Evolutionary conservation across 1,140 invertebrate genomes (phyloP).

Genomic region (Acromyrmex charruanus): DNA sequence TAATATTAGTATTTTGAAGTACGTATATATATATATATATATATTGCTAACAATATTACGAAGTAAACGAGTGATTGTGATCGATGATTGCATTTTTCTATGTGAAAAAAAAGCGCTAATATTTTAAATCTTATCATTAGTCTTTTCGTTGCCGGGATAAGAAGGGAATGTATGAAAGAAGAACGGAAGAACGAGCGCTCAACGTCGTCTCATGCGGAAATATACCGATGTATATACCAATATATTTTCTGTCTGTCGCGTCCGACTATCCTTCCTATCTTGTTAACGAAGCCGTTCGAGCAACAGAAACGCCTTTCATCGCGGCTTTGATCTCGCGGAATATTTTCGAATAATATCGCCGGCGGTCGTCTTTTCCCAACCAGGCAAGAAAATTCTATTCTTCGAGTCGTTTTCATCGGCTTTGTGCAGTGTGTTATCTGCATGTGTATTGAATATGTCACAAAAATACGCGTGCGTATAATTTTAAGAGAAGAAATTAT

Average conservation of each 20-base stretch:
- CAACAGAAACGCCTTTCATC: slow-evolving; percentile 73
- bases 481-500: slow-evolving; percentile 32
- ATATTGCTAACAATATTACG: not conserved
- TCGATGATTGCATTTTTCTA: not conserved
- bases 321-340: slow-evolving; percentile 72
- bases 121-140: slow-evolving; percentile 45
- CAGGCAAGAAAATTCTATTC: slow-evolving; percentile 70
- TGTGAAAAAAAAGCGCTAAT: no score
- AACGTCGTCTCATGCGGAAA: slow-evolving; percentile 53
- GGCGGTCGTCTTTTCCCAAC: slow-evolving; percentile 52
- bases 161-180: not conserved
- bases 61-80: not conserved
- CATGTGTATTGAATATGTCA: not conserved
- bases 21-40: no score
- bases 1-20: not conserved
- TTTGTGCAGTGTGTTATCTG: slow-evolving; percentile 30
- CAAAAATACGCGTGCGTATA: slow-evolving; percentile 11
- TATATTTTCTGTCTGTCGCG: slow-evolving; percentile 55
- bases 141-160: not conserved
- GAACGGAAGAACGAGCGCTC: slow-evolving; percentile 8
- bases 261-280: slow-evolving; percentile 45
- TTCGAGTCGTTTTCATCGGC: slow-evolving; percentile 30
- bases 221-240: slow-evolving; percentile 52
- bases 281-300: slow-evolving; percentile 71
- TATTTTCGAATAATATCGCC: slow-evolving; percentile 74